Base-by-base conservation (phyloP, 2,888 invertebrate genomes). In the Drosophila paucipuncta region DNA sequence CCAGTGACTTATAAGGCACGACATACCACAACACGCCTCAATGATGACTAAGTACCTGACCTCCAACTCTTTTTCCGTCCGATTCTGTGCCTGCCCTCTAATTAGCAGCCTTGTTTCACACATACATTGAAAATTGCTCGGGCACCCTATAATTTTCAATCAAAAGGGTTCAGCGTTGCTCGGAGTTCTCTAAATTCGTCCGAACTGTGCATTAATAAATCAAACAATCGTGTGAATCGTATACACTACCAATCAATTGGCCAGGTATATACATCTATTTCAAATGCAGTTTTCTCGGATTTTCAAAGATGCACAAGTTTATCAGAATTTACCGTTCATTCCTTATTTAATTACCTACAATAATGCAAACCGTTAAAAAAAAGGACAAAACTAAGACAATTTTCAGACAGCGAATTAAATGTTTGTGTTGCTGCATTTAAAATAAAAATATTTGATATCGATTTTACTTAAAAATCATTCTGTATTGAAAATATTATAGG, bases 221-320 rank as follows among this genome's bases (percentile, higher is more conserved):
- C 91, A 88, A 88, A 88, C 78, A 88, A 74, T 82, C 91, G 89
- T 90, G 91, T 89, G 89, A 88, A 89, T 68, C 71, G 76, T 63
- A 59, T 58, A 49, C 89, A 10, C 89, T 87, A 73, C 83, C 50
- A 7, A 18, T n/a, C 10, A 68, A 16, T n/a, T 43, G 9, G 25
- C 50, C 11, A 25, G 76, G 82, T 33, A 58, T 74, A 63, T 2
- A 7, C 22, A 47, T 16, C 4, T 68, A 52, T 11, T 18, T 35
- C 2, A 13, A 50, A 25, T 1, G 25, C 31, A 35, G 10, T 3
- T 62, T 30, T 33, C 22, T 25, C 3, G 9, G 4, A 28, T 52
- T 25, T 25, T 9, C 16, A 47, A 47, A 2, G 9, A 4, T 22
- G n/a, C 22, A 22, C 1, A 22, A 13, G 43, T 47, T 22, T 13